Percentiles rank a stretch among this genome's conserved stretches.
Conservation (phyloP, 1,140 invertebrate species). For the Acyrthosiphon pisum region DNA sequence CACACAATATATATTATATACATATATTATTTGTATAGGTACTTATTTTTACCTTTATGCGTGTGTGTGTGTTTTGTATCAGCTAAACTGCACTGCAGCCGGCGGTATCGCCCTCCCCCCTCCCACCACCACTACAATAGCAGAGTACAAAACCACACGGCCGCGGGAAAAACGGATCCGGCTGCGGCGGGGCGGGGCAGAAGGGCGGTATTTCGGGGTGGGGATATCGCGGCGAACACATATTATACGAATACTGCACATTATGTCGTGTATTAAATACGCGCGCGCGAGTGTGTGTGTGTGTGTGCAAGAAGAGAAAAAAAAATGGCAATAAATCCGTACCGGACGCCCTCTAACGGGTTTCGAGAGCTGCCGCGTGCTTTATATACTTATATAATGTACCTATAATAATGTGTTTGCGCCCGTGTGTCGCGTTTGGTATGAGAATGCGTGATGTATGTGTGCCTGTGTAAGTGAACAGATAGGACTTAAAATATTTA, state of each 20-base stretch:
- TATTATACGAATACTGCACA: not conserved
- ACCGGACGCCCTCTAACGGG: slow-evolving; percentile 39
- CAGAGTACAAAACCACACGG: not conserved
- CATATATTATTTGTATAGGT: not conserved
- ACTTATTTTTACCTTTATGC: slow-evolving; percentile 16
- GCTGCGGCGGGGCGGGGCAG: not conserved
- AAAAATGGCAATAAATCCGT: slow-evolving; percentile 31
- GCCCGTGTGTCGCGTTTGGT: not conserved
- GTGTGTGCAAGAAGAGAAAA: not conserved
- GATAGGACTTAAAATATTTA: not conserved
- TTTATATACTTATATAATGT: not conserved
- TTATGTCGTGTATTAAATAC: not conserved
- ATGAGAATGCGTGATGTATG: not conserved
- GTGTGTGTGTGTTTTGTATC: not conserved
- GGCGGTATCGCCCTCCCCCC: not conserved
- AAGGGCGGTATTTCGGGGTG: not conserved
- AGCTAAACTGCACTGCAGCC: slow-evolving; percentile 4
- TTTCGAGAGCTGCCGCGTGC: not conserved
- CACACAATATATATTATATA: not conserved
- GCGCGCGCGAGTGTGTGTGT: not conserved
- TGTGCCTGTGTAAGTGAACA: not conserved
- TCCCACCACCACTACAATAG: not conserved
- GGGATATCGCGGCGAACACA: not conserved
- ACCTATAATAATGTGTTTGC: not conserved
- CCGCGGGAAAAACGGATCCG: not conserved